Conservation (phyloP, 2,113 vertebrate species). For the Erythrocercus mccallii region DNA sequence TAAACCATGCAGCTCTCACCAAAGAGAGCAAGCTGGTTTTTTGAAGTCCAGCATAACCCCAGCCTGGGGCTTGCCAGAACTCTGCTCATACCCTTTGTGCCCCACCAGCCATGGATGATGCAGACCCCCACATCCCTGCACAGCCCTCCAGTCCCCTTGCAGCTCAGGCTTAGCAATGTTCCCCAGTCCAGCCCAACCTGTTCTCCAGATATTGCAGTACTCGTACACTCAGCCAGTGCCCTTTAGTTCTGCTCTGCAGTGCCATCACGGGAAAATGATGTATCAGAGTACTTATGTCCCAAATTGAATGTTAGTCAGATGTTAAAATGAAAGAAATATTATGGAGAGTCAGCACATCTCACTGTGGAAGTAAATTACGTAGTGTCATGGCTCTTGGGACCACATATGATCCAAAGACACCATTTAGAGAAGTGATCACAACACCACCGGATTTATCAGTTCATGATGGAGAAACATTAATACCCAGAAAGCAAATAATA, state of each 20-base stretch:
- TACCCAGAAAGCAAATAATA: conserved; percentile 25
- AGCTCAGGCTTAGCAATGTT: neutral
- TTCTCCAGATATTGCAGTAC: neutral
- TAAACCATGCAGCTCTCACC: neutral
- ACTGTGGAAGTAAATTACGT: conserved; percentile 3
- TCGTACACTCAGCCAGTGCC: neutral
- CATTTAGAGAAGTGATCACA: conserved; percentile 38
- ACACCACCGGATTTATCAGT: conserved; percentile 2
- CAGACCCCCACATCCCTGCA: neutral
- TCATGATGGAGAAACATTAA: conserved; percentile 1
- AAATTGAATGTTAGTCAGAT: conserved; percentile 27
- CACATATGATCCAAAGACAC: neutral
- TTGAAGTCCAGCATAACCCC: neutral
- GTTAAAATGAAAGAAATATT: conserved; percentile 42
- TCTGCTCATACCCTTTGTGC: neutral
- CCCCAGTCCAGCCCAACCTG: neutral
- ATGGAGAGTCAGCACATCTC: neutral
- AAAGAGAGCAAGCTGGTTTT: neutral
- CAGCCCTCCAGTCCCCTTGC: neutral
- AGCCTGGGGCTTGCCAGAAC: neutral
- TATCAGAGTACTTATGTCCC: neutral
- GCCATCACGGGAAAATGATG: neutral
- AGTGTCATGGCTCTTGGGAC: conserved; percentile 25
- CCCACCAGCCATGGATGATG: neutral
- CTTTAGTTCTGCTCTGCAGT: conserved; percentile 6